Evolutionary conservation across 2,888 invertebrate genomes (phyloP).

Genomic region (Idaea dimidiata): DNA sequence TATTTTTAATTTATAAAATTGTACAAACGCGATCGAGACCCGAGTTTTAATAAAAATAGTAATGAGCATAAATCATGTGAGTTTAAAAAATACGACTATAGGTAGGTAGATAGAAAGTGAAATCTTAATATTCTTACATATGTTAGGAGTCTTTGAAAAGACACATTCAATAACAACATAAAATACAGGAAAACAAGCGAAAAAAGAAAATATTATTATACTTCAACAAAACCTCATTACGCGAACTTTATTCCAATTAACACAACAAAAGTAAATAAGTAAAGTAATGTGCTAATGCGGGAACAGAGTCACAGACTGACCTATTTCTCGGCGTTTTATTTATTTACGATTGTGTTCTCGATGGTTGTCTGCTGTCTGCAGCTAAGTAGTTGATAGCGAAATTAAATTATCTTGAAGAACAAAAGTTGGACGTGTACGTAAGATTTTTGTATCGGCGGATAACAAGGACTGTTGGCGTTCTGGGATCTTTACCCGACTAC

Average conservation of each 20-base stretch:
- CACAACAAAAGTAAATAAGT: conserved; percentile 4
- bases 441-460: neutral
- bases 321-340: neutral
- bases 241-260: conserved; percentile 23
- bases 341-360: neutral
- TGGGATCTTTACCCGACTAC: no score
- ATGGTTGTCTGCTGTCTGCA: neutral
- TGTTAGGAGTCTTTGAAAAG: neutral
- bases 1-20: no score
- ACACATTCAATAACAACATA: conserved; percentile 5
- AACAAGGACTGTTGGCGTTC: no score
- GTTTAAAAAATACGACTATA: no score
- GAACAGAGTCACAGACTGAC: neutral
- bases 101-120: no score
- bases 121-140: no score
- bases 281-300: neutral
- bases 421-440: neutral
- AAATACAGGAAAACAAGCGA: conserved; percentile 9
- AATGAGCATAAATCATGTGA: no score
- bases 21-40: no score
- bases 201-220: conserved; percentile 12
- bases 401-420: neutral
- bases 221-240: conserved; percentile 22
- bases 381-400: neutral
- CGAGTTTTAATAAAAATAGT: no score